A percentile compares a stretch with the other conserved stretches of the same genome.
Evolutionary conservation across 2,797 vertebrate genomes (phyloP).

Genomic region (Clarias pachynema): DNA sequence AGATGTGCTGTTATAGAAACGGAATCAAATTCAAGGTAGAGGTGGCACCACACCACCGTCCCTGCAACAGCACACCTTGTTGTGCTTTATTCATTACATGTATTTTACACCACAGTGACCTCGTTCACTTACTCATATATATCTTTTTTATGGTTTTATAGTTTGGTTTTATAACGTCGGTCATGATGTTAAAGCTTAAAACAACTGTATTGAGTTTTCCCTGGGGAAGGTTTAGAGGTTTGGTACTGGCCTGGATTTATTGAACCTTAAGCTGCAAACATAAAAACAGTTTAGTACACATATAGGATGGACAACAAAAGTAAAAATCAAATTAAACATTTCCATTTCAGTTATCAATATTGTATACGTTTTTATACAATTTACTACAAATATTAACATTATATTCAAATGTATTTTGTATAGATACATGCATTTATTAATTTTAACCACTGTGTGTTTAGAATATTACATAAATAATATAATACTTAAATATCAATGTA

Average conservation of each 20-base stretch:
- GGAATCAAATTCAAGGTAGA: not conserved
- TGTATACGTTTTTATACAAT: no score
- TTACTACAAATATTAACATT: no score
- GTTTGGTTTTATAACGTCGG: not conserved
- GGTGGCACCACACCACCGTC: not conserved
- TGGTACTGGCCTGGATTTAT: not conserved
- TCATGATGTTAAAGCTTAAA: not conserved
- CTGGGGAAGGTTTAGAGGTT: not conserved
- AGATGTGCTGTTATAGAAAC: not conserved
- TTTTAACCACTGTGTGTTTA: no score
- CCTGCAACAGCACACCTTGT: not conserved
- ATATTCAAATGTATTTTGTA: no score
- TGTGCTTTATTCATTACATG: no score
- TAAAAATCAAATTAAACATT: no score
- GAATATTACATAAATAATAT: no score
- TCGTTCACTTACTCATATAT: not conserved
- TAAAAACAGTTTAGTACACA: not conserved
- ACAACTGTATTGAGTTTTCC: not conserved
- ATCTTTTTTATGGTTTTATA: not conserved
- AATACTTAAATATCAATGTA: no score
- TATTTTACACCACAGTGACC: no score
- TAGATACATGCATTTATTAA: no score
- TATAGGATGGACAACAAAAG: not conserved
- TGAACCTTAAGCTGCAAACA: not conserved
- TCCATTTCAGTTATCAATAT: no score